Conservation (phyloP, 2,113 vertebrate species). For the Raja brachyura region DNA sequence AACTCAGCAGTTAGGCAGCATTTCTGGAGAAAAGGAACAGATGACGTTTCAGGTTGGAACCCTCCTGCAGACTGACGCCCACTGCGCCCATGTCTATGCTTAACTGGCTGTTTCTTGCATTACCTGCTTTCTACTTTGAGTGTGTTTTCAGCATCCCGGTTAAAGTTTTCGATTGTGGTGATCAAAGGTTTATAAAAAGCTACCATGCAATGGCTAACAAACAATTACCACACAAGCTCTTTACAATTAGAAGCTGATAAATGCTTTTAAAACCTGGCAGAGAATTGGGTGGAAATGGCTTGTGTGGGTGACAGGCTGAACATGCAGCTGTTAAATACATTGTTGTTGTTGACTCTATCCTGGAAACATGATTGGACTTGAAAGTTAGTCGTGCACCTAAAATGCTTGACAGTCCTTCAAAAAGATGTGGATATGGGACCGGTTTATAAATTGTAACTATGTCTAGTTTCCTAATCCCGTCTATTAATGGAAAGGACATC, state of each 20-base stretch:
- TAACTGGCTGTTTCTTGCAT: too few relatives aligned
- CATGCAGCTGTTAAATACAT: slow-evolving; percentile 20
- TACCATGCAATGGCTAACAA: neutral
- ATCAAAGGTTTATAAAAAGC: neutral
- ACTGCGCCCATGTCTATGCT: too few relatives aligned
- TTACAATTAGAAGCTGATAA: neutral
- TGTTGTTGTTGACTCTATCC: neutral
- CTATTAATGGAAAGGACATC: neutral
- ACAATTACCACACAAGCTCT: neutral
- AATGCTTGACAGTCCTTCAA: neutral
- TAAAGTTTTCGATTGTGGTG: neutral
- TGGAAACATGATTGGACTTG: neutral
- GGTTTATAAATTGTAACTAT: neutral
- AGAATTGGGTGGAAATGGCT: neutral
- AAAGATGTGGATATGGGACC: neutral
- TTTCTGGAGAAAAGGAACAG: too few relatives aligned
- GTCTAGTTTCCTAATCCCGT: neutral
- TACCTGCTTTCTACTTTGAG: too few relatives aligned
- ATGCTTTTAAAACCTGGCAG: slow-evolving; percentile 11
- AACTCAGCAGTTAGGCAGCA: too few relatives aligned
- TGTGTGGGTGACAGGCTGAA: neutral
- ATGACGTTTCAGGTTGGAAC: too few relatives aligned
- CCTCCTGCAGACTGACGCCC: too few relatives aligned
- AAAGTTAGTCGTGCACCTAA: neutral
- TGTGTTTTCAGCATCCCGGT: neutral